Conservation (phyloP, 1,140 invertebrate genomes). For the Rhagoletis zephyria region DNA sequence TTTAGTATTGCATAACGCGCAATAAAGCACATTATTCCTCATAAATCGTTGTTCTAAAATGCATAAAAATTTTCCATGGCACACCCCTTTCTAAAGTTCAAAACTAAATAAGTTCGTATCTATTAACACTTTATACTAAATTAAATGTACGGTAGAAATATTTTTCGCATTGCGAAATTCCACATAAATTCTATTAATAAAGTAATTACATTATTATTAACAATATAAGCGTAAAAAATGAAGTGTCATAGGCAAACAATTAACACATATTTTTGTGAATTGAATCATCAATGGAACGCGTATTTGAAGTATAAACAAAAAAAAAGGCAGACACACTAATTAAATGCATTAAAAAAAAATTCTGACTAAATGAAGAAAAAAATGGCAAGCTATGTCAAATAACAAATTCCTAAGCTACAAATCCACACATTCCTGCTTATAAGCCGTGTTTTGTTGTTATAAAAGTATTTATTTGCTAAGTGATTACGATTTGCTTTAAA, state of each 20-base stretch:
- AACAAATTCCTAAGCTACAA: background rate
- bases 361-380: background rate
- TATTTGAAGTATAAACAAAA: background rate
- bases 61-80: too few species aligned
- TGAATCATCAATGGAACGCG: constrained; percentile 15
- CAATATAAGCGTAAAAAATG: constrained; percentile 31
- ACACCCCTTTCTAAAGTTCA: background rate
- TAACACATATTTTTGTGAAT: constrained; percentile 44
- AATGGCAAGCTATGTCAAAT: background rate
- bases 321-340: background rate
- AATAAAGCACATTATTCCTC: too few species aligned
- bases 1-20: too few species aligned
- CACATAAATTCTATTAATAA: constrained; percentile 26
- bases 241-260: constrained; percentile 29
- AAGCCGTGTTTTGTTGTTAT: background rate
- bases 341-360: background rate
- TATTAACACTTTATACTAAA: background rate
- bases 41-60: too few species aligned
- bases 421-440: background rate
- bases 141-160: background rate
- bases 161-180: constrained; percentile 31
- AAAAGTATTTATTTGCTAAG: constrained; percentile 7
- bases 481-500: background rate
- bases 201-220: background rate
- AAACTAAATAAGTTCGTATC: background rate